phyloP scores from a whole-genome alignment of 2,113 vertebrate genomes.

The Mionectes macconnelli region DNA sequence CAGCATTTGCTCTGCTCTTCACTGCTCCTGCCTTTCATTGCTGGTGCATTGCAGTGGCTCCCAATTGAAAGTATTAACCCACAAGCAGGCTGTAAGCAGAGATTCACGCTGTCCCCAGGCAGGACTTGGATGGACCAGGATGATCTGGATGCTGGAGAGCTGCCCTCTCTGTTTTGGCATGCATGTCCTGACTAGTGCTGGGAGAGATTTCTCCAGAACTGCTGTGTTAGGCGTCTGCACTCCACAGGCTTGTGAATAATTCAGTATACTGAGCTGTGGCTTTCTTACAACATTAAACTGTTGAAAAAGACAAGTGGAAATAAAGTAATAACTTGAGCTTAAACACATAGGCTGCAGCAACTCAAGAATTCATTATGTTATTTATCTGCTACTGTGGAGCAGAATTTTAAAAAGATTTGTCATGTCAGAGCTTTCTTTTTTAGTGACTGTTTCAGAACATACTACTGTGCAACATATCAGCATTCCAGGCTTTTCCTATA shows the following conservation, averaged over 20 bases:
- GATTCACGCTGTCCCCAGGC: background rate
- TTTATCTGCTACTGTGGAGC: slow-evolving; percentile 58
- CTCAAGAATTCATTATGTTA: slow-evolving; percentile 43
- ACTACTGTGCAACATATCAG: slow-evolving; percentile 34
- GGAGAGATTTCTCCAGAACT: background rate
- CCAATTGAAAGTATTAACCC: background rate
- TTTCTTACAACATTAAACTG: slow-evolving; percentile 26
- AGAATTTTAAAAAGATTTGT: slow-evolving; percentile 51
- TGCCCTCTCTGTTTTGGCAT: background rate
- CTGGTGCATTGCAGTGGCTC: background rate
- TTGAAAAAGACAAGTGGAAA: slow-evolving; percentile 42
- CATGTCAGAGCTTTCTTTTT: slow-evolving; percentile 47
- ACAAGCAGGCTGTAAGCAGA: fast-evolving
- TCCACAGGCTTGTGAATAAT: slow-evolving; percentile 4
- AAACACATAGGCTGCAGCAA: background rate
- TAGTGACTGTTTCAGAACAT: slow-evolving; percentile 23
- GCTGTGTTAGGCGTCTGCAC: background rate
- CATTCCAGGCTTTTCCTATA: slow-evolving; percentile 73
- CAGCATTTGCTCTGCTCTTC: background rate
- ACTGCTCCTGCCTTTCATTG: background rate
- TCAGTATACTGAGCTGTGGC: background rate
- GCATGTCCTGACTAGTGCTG: background rate
- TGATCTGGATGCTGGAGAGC: background rate
- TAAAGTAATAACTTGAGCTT: slow-evolving; percentile 43
- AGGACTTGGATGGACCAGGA: background rate